A percentile compares a stretch with the other conserved stretches of the same genome.
Conservation (phyloP, 35 echinoderm and acorn worm genomes). For the Chiridota heheva region DNA sequence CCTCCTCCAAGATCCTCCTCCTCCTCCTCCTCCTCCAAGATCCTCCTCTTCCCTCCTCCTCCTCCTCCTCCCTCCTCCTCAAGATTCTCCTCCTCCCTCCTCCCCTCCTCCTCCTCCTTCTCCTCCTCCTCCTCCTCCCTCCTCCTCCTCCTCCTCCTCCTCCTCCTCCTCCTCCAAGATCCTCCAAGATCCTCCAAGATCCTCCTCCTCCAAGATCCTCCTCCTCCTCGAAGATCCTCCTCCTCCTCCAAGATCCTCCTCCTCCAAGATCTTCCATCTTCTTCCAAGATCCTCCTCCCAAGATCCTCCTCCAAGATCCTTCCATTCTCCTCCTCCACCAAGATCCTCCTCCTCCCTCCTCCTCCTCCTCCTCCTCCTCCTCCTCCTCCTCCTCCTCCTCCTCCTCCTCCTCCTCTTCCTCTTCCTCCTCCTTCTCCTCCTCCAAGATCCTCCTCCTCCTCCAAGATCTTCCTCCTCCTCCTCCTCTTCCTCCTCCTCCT, state of each 20-base stretch:
- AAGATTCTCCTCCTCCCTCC: background rate
- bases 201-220: background rate
- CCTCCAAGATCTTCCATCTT: background rate
- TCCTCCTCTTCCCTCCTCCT: no score
- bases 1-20: no score
- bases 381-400: no score
- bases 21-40: no score
- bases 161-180: background rate
- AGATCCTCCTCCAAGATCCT: background rate
- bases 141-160: constrained; percentile 1
- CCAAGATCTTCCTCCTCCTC: no score
- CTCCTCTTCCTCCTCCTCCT: no score
- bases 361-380: background rate
- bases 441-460: no score
- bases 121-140: background rate
- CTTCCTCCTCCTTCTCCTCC: no score
- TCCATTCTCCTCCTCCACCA: background rate
- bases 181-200: background rate
- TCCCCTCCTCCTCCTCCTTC: background rate
- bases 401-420: no score
- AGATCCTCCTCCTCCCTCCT: background rate
- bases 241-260: background rate
- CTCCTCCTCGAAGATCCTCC: background rate
- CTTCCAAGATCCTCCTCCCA: background rate
- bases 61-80: no score